phyloP scores from a whole-genome alignment of 2,113 vertebrate species.

The human region GRCh38 chr2:229349001-229349500 shows the following conservation, averaged over 20 bases:
- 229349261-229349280: too few species aligned
- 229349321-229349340: not conserved
- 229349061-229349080: not conserved
- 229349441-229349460: not conserved
- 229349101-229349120: not conserved
- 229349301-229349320: not conserved
- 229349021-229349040: not conserved
- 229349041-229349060: not conserved
- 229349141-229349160: not conserved
- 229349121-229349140: not conserved
- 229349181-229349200: not conserved
- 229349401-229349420: not conserved
- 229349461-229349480: not conserved
- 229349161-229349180: not conserved
- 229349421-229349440: too few species aligned
- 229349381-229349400: too few species aligned
- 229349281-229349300: too few species aligned
- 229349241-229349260: not conserved
- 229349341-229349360: not conserved
- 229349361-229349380: not conserved
- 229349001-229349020: not conserved
- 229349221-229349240: accelerated
- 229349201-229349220: not conserved
- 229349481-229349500: not conserved
- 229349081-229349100: not conserved